Conservation (phyloP, 2,888 invertebrate species). For the Ichneumon xanthorius region DNA sequence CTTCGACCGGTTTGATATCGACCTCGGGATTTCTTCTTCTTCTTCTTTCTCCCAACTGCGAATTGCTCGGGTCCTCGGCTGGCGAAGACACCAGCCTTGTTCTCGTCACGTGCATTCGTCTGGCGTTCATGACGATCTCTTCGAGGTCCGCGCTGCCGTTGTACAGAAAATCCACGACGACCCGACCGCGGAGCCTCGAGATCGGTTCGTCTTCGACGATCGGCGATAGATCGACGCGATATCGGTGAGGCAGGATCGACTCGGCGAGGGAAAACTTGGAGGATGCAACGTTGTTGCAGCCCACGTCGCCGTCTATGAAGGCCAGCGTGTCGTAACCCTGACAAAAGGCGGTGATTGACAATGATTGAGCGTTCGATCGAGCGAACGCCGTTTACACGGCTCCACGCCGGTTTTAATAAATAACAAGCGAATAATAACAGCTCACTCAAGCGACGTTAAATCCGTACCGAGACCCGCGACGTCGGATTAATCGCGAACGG, state of each 20-base stretch:
- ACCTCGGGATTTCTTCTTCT: conserved; percentile 59
- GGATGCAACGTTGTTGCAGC: conserved; percentile 64
- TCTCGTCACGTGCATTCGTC: conserved; percentile 71
- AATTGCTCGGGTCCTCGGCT: not conserved
- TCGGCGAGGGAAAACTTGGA: conserved; percentile 71
- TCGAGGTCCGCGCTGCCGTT: conserved; percentile 69
- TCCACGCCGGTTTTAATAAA: conserved; percentile 21
- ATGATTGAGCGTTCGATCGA: conserved; percentile 44
- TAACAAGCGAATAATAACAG: not conserved
- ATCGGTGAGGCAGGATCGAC: conserved; percentile 75
- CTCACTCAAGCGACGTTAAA: conserved; percentile 20
- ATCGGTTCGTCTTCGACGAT: conserved; percentile 68
- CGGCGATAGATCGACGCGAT: conserved; percentile 75
- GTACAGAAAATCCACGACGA: conserved; percentile 75
- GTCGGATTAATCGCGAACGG: conserved; percentile 25
- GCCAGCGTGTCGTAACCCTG: conserved; percentile 73
- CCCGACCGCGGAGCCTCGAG: conserved; percentile 73
- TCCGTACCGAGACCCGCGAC: not conserved
- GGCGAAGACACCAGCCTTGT: conserved; percentile 47
- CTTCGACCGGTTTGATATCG: conserved; percentile 2
- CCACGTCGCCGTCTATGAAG: conserved; percentile 73
- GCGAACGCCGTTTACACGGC: not conserved
- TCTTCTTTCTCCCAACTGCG: conserved; percentile 57
- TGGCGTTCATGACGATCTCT: conserved; percentile 76
- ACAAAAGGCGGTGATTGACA: conserved; percentile 16